A percentile compares a stretch with the other conserved stretches of the same genome.
Evolutionary conservation across 2,113 vertebrate genomes (phyloP).

Genomic region (Mus spicilegus): DNA sequence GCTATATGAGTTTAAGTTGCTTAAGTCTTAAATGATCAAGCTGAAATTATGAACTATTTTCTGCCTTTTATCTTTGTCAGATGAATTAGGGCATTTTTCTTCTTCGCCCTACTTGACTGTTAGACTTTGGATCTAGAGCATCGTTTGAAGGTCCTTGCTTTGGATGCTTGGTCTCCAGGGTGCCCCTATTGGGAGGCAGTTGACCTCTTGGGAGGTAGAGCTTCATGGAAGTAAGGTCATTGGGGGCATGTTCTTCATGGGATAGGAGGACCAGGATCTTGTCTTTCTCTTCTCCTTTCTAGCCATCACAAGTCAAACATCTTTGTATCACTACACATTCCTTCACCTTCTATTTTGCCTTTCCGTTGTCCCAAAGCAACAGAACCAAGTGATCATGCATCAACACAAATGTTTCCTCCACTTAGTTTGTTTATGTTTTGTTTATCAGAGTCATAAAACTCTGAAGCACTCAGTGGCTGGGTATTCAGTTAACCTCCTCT

Average conservation of each 20-base stretch:
- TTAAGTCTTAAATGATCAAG: conserved; percentile 7
- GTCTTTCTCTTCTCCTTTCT: background rate
- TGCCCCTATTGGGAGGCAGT: background rate
- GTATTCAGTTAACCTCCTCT: background rate
- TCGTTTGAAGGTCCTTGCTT: too few species aligned
- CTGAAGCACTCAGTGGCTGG: background rate
- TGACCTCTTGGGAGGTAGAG: background rate
- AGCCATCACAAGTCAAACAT: too few species aligned
- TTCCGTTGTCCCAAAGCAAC: background rate
- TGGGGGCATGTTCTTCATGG: background rate
- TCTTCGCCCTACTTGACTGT: background rate
- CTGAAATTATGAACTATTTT: conserved; percentile 19
- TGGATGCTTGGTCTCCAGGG: background rate
- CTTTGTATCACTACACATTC: background rate
- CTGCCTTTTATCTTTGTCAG: background rate
- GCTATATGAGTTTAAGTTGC: conserved; percentile 36
- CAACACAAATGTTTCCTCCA: background rate
- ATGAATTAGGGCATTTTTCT: background rate
- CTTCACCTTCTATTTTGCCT: background rate
- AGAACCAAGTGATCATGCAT: background rate
- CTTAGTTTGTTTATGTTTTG: background rate
- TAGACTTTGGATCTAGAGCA: background rate
- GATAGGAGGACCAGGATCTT: background rate
- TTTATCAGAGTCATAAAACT: background rate
- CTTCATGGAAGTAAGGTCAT: background rate